phyloP scores from a whole-genome alignment of 2,113 vertebrate genomes.

The Ameiurus melas region DNA sequence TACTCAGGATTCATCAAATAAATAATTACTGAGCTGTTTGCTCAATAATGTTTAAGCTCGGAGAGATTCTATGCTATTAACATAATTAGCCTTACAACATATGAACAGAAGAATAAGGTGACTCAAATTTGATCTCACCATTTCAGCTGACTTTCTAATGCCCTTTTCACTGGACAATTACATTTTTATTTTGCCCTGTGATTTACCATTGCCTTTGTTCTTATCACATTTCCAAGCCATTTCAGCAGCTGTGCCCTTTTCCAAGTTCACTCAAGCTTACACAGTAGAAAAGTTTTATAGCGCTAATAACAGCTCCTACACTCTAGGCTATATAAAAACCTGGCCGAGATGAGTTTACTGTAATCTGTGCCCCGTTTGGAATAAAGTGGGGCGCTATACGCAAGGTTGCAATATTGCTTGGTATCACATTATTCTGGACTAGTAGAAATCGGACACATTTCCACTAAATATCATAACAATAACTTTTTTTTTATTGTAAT shows the following conservation, averaged over 20 bases:
- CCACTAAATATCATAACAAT: background rate
- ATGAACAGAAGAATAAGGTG: background rate
- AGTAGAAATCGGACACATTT: background rate
- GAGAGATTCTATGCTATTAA: background rate
- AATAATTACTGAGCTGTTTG: background rate
- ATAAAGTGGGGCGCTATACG: background rate
- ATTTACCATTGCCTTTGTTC: constrained; percentile 13
- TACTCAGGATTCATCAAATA: background rate
- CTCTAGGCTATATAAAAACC: background rate
- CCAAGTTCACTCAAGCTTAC: constrained; percentile 44
- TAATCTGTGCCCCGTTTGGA: constrained; percentile 19
- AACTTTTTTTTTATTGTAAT: background rate
- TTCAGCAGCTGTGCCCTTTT: constrained; percentile 38
- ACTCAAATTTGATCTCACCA: background rate
- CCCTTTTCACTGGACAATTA: constrained; percentile 8
- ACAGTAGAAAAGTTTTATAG: constrained; percentile 37
- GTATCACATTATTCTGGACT: background rate
- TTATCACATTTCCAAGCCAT: background rate
- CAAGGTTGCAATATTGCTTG: background rate
- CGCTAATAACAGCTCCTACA: constrained; percentile 15
- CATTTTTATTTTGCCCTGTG: constrained; percentile 17
- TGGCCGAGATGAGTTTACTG: constrained; percentile 29
- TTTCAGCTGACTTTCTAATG: background rate
- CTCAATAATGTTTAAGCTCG: background rate
- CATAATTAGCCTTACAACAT: background rate